phyloP scores from a whole-genome alignment of 2,797 vertebrate species.

The Holocentrus rufus region DNA sequence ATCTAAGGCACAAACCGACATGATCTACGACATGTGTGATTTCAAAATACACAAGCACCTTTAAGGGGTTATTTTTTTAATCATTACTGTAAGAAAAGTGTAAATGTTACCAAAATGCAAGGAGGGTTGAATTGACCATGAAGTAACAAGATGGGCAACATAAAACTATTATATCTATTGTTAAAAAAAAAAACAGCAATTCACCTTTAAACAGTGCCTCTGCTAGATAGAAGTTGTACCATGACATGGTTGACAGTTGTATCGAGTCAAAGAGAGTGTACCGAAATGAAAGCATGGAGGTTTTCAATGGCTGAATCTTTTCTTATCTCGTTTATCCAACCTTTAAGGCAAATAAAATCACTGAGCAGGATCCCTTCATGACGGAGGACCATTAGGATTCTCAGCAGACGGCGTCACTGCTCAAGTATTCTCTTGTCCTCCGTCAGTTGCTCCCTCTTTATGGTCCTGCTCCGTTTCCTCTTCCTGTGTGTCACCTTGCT shows the following conservation, averaged over 20 bases:
- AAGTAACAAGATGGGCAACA: slow-evolving; percentile 12
- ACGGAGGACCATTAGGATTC: slow-evolving; percentile 44
- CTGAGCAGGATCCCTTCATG: slow-evolving; percentile 16
- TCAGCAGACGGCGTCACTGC: slow-evolving; percentile 58
- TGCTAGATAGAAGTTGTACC: slow-evolving; percentile 42
- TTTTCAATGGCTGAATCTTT: slow-evolving; percentile 27
- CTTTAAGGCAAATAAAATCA: slow-evolving; percentile 31
- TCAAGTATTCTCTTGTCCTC: slow-evolving; percentile 77
- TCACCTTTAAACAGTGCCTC: slow-evolving; percentile 56
- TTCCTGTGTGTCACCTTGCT: slow-evolving; percentile 81
- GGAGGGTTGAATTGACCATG: slow-evolving; percentile 2
- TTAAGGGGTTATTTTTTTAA: not conserved
- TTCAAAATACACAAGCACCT: slow-evolving; percentile 12
- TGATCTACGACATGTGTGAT: slow-evolving; percentile 6
- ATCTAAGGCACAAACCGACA: slow-evolving; percentile 43
- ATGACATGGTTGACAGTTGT: slow-evolving; percentile 33
- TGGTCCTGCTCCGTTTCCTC: slow-evolving; percentile 86
- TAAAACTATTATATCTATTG: slow-evolving; percentile 10
- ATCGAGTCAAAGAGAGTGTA: slow-evolving; percentile 20
- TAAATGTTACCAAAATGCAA: slow-evolving; percentile 16
- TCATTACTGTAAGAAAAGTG: slow-evolving; percentile 12
- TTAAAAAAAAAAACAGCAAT: slow-evolving; percentile 54
- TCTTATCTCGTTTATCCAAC: slow-evolving; percentile 40
- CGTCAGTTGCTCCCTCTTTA: slow-evolving; percentile 80
- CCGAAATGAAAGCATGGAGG: slow-evolving; percentile 22